Base-by-base conservation (phyloP, 1,140 invertebrate genomes). In the Drosophila elegans region DNA sequence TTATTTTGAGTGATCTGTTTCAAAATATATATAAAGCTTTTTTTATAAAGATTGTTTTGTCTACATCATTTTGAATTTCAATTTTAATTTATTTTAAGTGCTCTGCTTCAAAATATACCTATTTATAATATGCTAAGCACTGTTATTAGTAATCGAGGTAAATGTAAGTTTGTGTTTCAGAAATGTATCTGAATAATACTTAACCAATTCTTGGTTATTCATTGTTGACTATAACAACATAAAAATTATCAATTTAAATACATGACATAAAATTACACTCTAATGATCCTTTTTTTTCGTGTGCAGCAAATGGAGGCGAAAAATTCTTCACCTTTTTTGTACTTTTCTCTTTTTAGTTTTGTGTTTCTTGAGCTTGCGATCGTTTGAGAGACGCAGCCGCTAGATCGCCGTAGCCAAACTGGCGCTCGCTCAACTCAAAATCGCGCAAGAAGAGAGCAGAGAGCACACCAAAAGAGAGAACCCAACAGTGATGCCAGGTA, bases 241-340 rank as follows among this genome's bases (percentile, higher is more conserved):
- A 21, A 21, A 32, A 32, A 32, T 32, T 6, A 32, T 32, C 2
- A 32, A 32, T 32, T 32, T 32, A 32, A 32, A 32, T 32, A 32
- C 29, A 32, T 6, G 29, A 6, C 29, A 32, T 32, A 6, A 2
- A 42, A 16, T 9, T 4, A 4, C 21, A 27, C 11, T 7, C 25
- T 27, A 3, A 27, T 12, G 0, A 25, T 10, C 1, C 21, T 55
- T 56, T 62, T 32, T 16, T 3, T 41, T 11, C 9, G 6, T 7
- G 51, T 57, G 27, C 71, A 42, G n/a, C 53, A 63, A 73, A 53
- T 72, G 53, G 81, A 77, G 42, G 52, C 60, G 16, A 82, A 74
- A 79, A 72, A 77, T 84, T 84, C 62, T 76, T 73, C 55, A 45
- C 39, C 21, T 29, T 46, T 6, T 16, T 49, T 13, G 38, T 13